A percentile compares a stretch with the other conserved stretches of the same genome.
These are phyloP conservation scores for Crypturellus tataupa DNA, from an alignment of 2,797 vertebrate species.

Conservation along the genomic window DNA sequence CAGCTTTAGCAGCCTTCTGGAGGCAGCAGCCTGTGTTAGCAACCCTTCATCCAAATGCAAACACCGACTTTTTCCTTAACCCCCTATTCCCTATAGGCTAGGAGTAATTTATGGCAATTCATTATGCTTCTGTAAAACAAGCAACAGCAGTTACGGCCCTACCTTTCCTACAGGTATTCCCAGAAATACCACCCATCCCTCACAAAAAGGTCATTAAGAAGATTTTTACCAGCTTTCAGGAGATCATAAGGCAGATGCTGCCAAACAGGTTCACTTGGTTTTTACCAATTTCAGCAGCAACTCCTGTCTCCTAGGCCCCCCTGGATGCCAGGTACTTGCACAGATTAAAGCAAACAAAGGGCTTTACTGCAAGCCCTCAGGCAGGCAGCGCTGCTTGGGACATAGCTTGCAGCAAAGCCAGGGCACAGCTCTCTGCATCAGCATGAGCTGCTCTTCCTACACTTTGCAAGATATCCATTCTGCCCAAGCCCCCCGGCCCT, in stretches of 20 bases:
- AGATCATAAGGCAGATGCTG: constrained; percentile 54
- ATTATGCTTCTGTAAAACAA: not conserved
- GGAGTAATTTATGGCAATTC: constrained; percentile 42
- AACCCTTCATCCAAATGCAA: not conserved
- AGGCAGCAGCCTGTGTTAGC: not conserved
- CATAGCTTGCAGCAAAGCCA: not conserved
- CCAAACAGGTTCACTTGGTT: constrained; percentile 60
- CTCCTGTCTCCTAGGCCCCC: constrained; percentile 36
- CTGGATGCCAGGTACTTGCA: not conserved
- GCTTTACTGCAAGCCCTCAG: not conserved
- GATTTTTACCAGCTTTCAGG: constrained; percentile 36
- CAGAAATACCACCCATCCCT: constrained; percentile 35
- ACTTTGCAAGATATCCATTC: not conserved
- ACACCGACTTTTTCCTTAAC: not conserved
- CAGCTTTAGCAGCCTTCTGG: not conserved
- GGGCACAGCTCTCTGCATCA: fast-evolving
- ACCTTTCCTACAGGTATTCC: not conserved
- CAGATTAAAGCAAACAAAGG: not conserved
- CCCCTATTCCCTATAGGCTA: not conserved
- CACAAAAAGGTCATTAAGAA: constrained; percentile 47
- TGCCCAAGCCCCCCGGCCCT: not conserved
- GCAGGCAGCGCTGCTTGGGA: not conserved
- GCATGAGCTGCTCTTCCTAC: not conserved
- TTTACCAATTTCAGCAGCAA: constrained; percentile 56
- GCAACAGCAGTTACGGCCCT: not conserved